These are phyloP conservation scores for Daktulosphaira vitifoliae DNA, from an alignment of 1,140 invertebrate genomes.

Conservation along the genomic window DNA sequence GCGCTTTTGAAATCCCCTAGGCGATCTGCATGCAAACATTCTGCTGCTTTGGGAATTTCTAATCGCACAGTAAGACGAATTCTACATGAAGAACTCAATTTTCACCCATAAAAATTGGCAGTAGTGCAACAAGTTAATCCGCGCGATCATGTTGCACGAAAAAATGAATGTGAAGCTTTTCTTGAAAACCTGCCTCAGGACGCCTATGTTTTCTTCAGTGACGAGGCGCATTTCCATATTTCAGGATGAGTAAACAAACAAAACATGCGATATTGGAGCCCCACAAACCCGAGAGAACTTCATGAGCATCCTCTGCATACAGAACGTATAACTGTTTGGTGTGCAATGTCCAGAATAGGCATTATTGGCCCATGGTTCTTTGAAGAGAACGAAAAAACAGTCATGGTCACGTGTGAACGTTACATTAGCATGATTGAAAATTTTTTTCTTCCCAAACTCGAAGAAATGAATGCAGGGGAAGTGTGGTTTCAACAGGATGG, in stretches of 20 bases:
- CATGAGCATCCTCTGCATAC: slow-evolving; percentile 4
- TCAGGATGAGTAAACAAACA: slow-evolving; percentile 42
- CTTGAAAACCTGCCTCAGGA: slow-evolving; percentile 10
- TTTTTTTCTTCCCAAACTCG: too few relatives aligned
- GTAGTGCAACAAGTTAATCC: slow-evolving; percentile 27
- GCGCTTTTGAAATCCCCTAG: slow-evolving; percentile 13
- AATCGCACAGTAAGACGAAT: too few relatives aligned
- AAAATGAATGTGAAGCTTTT: slow-evolving; percentile 8
- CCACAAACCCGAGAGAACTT: slow-evolving; percentile 15
- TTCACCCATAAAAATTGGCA: slow-evolving; percentile 32
- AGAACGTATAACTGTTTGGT: slow-evolving; percentile 22
- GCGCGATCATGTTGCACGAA: slow-evolving; percentile 5
- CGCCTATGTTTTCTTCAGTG: slow-evolving; percentile 7
- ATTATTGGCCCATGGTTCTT: slow-evolving; percentile 36
- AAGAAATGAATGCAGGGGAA: not conserved
- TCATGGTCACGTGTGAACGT: not conserved
- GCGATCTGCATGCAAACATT: too few relatives aligned
- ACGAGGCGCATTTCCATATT: too few relatives aligned
- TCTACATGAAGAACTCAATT: slow-evolving; percentile 26
- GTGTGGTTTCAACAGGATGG: not conserved
- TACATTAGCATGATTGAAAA: slow-evolving; percentile 35
- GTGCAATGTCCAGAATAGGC: slow-evolving; percentile 15
- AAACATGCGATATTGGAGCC: slow-evolving; percentile 23
- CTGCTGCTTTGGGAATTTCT: too few relatives aligned
- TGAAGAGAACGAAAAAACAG: slow-evolving; percentile 31